These are phyloP conservation scores for Halocynthia aurantium DNA, from an alignment of 23 tunicate species.

Conservation along the genomic window DNA sequence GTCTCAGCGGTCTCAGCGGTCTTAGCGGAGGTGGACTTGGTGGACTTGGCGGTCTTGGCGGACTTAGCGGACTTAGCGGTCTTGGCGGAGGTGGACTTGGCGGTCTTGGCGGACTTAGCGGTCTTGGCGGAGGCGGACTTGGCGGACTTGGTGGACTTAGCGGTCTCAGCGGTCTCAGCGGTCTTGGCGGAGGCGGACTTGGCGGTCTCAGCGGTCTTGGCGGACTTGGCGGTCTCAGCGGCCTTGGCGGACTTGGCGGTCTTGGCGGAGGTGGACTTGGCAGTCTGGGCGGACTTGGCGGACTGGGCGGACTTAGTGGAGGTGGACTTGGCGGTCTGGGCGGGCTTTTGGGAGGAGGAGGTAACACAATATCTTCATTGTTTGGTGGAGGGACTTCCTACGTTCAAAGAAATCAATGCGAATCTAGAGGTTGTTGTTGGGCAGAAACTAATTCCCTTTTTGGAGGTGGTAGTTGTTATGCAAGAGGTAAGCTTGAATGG, in stretches of 20 bases:
- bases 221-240: background rate
- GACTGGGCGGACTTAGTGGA: background rate
- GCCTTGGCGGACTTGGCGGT: background rate
- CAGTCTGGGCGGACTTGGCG: background rate
- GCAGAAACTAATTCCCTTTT: conserved; percentile 24
- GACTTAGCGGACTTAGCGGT: no score
- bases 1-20: no score
- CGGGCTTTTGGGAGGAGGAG: conserved; percentile 9
- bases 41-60: no score
- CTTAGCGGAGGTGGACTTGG: no score
- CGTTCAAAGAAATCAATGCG: conserved; percentile 37
- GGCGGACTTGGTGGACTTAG: no score
- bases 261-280: background rate
- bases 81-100: no score
- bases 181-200: background rate
- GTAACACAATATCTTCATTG: conserved; percentile 16
- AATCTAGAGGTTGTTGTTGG: conserved; percentile 69
- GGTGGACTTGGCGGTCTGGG: conserved; percentile 35
- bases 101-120: no score
- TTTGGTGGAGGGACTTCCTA: conserved; percentile 22
- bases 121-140: no score
- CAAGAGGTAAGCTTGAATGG: conserved; percentile 39
- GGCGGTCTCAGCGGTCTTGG: background rate
- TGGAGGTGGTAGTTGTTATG: conserved; percentile 21
- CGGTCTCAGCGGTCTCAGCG: no score